Percentiles rank a stretch among this genome's conserved stretches.
phyloP scores from a whole-genome alignment of 2,113 vertebrate genomes.

The Henicopernis longicauda region DNA sequence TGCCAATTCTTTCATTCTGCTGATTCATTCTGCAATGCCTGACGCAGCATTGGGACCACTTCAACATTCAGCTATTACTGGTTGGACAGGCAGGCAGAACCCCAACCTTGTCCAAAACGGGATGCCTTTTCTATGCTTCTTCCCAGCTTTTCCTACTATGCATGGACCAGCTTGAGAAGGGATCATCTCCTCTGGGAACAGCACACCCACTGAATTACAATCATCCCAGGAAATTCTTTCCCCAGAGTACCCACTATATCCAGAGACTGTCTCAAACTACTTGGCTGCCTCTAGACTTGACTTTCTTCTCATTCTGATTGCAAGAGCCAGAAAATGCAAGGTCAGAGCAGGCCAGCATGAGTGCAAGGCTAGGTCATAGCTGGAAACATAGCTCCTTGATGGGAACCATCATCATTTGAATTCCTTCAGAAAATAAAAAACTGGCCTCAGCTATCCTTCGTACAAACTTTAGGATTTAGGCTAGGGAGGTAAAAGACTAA shows the following conservation, averaged over 20 bases:
- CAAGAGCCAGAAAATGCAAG: neutral
- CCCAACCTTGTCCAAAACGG: rapidly evolving
- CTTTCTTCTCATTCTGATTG: neutral
- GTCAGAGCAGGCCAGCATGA: neutral
- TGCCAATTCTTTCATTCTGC: neutral
- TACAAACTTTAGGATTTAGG: neutral
- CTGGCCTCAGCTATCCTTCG: neutral
- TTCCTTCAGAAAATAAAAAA: neutral
- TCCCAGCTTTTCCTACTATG: neutral
- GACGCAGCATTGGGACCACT: neutral
- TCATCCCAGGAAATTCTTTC: neutral
- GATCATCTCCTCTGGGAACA: neutral
- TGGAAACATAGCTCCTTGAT: neutral
- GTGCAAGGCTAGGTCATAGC: neutral
- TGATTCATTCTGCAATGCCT: neutral
- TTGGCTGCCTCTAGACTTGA: neutral
- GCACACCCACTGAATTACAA: neutral
- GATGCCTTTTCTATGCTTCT: neutral
- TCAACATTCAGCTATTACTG: neutral
- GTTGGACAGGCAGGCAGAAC: neutral
- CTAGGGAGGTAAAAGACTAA: neutral
- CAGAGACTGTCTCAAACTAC: neutral
- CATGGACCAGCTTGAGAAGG: neutral
- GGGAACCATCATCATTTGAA: neutral
- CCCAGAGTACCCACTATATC: neutral